Evolutionary conservation across 2,888 invertebrate genomes (phyloP).

Genomic region (Salticus scenicus): DNA sequence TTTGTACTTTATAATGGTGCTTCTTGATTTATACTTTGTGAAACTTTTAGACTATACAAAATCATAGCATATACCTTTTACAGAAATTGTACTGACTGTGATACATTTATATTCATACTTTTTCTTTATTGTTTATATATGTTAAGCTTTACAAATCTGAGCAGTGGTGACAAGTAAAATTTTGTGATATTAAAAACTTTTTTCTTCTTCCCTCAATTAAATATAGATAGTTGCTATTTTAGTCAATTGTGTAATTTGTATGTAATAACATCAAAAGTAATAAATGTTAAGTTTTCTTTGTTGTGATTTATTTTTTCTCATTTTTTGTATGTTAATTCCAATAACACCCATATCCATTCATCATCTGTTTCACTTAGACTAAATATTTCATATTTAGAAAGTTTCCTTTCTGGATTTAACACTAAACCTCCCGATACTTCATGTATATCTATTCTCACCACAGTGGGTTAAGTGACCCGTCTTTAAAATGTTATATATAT

Average conservation of each 20-base stretch:
- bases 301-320: too few species aligned
- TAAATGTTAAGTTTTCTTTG: not conserved
- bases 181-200: not conserved
- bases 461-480: too few species aligned
- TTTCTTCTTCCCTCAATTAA: not conserved
- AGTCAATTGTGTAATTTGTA: not conserved
- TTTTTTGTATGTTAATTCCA: not conserved
- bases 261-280: not conserved
- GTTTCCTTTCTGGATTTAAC: too few species aligned
- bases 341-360: too few species aligned
- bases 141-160: too few species aligned
- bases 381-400: too few species aligned
- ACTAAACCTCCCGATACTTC: too few species aligned
- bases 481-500: too few species aligned
- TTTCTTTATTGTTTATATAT: not conserved
- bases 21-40: not conserved
- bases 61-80: slow-evolving; percentile 2
- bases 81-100: not conserved
- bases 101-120: not conserved
- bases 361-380: too few species aligned
- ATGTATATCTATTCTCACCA: too few species aligned
- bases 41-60: not conserved
- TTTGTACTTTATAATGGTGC: not conserved
- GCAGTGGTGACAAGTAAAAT: not conserved
- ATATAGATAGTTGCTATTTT: not conserved